Percentiles rank a stretch among this genome's conserved stretches.
These are phyloP conservation scores for Sphaeramia orbicularis DNA, from an alignment of 2,797 vertebrate species.

Conservation along the genomic window DNA sequence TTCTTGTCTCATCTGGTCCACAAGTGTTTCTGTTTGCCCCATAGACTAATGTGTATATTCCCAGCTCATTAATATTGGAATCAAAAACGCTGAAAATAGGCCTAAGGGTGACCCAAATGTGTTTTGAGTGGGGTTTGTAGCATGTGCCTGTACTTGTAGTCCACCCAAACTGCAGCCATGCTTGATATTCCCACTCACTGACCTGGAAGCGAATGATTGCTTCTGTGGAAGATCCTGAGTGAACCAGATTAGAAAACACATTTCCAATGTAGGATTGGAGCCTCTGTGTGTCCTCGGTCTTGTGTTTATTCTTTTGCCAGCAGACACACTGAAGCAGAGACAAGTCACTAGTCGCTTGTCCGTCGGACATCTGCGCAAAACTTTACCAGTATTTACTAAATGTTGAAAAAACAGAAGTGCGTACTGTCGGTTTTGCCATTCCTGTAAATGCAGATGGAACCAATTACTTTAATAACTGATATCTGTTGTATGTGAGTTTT, in stretches of 20 bases:
- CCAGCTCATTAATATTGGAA: slow-evolving; percentile 56
- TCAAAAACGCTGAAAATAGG: slow-evolving; percentile 26
- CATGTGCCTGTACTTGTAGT: slow-evolving; percentile 36
- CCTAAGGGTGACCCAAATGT: slow-evolving; percentile 52
- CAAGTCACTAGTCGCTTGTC: too few relatives aligned
- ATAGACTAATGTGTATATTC: slow-evolving; percentile 18
- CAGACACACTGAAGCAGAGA: too few relatives aligned
- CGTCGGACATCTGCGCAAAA: too few relatives aligned
- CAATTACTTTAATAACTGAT: too few relatives aligned
- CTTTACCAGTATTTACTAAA: too few relatives aligned
- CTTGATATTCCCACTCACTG: slow-evolving; percentile 65
- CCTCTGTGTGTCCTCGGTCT: slow-evolving; percentile 29
- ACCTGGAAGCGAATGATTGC: slow-evolving; percentile 72
- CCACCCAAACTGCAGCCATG: slow-evolving; percentile 35
- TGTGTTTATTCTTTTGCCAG: slow-evolving; percentile 45
- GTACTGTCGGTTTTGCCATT: too few relatives aligned
- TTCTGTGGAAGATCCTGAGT: slow-evolving; percentile 51
- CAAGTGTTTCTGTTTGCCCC: slow-evolving; percentile 22
- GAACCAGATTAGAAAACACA: slow-evolving; percentile 51
- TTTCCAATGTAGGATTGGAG: slow-evolving; percentile 30
- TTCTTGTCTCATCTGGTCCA: neutral
- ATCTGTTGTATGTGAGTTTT: too few relatives aligned
- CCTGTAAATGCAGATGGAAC: too few relatives aligned
- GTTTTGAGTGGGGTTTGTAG: slow-evolving; percentile 34
- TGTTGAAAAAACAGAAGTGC: too few relatives aligned